A percentile compares a stretch with the other conserved stretches of the same genome.
Conservation (phyloP, 2,888 invertebrate species). For the Neria commutata region DNA sequence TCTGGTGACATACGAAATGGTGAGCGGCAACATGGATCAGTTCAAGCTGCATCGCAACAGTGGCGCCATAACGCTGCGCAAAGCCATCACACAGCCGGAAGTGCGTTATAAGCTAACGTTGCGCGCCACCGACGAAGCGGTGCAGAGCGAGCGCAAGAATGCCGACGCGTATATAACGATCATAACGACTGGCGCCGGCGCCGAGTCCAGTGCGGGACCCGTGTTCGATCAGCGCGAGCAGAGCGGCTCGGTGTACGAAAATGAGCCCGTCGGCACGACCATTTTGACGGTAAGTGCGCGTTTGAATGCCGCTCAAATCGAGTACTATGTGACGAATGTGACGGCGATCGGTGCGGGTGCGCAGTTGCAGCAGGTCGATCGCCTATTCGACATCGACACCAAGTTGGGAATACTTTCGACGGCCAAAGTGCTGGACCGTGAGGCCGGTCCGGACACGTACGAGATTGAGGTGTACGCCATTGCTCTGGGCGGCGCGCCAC, state of each 20-base stretch:
- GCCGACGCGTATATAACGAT: constrained; percentile 87
- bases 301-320: constrained; percentile 71
- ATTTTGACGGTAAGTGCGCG: constrained; percentile 81
- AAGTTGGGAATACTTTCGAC: constrained; percentile 87
- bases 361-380: constrained; percentile 73
- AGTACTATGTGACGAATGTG: constrained; percentile 90
- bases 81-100: constrained; percentile 68
- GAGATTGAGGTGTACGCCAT: constrained; percentile 87
- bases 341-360: constrained; percentile 59
- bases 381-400: constrained; percentile 89
- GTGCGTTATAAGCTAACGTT: constrained; percentile 82
- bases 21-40: constrained; percentile 77
- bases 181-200: constrained; percentile 68
- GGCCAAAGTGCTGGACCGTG: constrained; percentile 81
- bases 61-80: constrained; percentile 73
- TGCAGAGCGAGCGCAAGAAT: constrained; percentile 83
- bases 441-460: constrained; percentile 81
- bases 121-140: constrained; percentile 91
- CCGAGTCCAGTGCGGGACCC: constrained; percentile 65
- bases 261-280: constrained; percentile 85
- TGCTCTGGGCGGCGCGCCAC: constrained; percentile 73
- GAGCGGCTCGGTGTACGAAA: constrained; percentile 84
- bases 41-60: constrained; percentile 82
- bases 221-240: constrained; percentile 70
- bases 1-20: constrained; percentile 86